Evolutionary conservation across 2,888 invertebrate genomes (phyloP).

Genomic region (Plusia festucae): DNA sequence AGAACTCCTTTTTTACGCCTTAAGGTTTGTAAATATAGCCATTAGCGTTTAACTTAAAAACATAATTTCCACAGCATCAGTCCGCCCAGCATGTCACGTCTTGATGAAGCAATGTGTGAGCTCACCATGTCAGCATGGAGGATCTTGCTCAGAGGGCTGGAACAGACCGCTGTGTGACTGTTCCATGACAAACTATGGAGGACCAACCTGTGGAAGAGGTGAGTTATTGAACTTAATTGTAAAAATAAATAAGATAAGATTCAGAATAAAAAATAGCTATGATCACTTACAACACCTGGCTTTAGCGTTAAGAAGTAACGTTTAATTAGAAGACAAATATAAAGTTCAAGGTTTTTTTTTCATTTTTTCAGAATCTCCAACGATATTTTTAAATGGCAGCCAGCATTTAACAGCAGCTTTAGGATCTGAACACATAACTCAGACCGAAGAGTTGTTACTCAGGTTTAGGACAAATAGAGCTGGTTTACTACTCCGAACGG

Average conservation of each 20-base stretch:
- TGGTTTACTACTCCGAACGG: constrained; percentile 94
- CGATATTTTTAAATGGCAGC: constrained; percentile 96
- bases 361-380: constrained; percentile 93
- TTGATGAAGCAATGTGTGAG: constrained; percentile 94
- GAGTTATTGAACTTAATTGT: constrained; percentile 18
- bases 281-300: no score
- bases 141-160: constrained; percentile 97
- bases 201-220: constrained; percentile 97
- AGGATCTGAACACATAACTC: constrained; percentile 93
- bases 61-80: constrained; percentile 91
- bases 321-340: no score
- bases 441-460: constrained; percentile 96
- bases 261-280: no score
- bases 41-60: neutral
- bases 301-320: no score
- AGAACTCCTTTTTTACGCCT: no score
- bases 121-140: constrained; percentile 97
- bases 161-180: constrained; percentile 98
- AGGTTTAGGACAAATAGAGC: constrained; percentile 95
- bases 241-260: no score
- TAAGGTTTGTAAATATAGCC: no score
- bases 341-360: no score
- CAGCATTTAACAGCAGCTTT: constrained; percentile 95
- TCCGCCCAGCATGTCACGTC: constrained; percentile 96
- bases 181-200: constrained; percentile 95